phyloP scores from a whole-genome alignment of 2,888 invertebrate species.

The Timema podura region DNA sequence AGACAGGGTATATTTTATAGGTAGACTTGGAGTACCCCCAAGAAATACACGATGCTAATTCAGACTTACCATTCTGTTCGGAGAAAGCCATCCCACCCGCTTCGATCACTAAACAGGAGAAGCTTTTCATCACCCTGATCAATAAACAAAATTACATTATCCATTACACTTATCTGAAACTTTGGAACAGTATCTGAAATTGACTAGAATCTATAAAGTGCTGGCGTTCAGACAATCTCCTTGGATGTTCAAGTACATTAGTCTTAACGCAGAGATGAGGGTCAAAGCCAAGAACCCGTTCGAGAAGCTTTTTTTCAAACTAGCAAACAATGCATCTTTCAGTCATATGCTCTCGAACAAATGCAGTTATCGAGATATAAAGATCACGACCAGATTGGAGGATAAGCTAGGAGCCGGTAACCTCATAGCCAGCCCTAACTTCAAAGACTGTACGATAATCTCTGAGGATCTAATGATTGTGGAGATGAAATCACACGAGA shows the following conservation, averaged over 20 bases:
- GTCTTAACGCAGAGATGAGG: no score
- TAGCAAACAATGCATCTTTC: no score
- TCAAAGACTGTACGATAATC: no score
- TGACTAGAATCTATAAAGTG: background rate
- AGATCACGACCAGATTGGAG: no score
- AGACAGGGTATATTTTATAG: background rate
- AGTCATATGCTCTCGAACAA: no score
- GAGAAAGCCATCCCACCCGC: background rate
- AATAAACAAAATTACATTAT: background rate
- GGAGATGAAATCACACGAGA: no score
- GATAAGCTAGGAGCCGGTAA: no score
- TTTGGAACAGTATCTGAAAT: background rate
- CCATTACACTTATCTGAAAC: background rate
- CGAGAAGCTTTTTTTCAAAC: no score
- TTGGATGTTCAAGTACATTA: background rate
- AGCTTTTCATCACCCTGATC: background rate
- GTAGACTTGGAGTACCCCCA: background rate
- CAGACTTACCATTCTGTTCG: background rate
- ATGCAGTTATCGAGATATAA: no score
- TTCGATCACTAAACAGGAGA: background rate
- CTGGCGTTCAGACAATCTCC: background rate
- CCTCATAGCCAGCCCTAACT: no score
- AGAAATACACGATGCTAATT: background rate
- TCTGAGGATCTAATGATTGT: no score
- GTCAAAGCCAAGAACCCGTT: no score